Evolutionary conservation across 1,140 invertebrate species (phyloP).

Genomic region (Ips nitidus): DNA sequence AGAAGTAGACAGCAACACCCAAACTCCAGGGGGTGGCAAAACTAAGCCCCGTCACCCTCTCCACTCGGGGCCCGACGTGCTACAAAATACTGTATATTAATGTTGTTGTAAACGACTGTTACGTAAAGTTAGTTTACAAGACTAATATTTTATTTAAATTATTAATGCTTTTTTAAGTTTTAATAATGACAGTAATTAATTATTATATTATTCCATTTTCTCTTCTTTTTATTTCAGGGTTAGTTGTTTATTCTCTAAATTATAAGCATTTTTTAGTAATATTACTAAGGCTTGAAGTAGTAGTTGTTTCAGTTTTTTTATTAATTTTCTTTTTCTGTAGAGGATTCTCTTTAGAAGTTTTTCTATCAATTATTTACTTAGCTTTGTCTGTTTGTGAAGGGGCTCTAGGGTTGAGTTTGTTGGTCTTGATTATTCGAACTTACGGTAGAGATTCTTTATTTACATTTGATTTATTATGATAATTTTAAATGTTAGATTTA

Average conservation of each 20-base stretch:
- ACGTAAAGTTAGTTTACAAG: slow-evolving; percentile 64
- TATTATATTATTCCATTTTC: slow-evolving; percentile 48
- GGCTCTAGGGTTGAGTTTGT: slow-evolving; percentile 59
- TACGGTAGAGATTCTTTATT: slow-evolving; percentile 61
- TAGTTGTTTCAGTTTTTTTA: slow-evolving; percentile 58
- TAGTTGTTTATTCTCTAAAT: slow-evolving; percentile 55
- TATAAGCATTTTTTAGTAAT: slow-evolving; percentile 57
- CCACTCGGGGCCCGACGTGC: too few relatives aligned
- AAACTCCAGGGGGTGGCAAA: too few relatives aligned
- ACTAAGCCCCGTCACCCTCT: too few relatives aligned
- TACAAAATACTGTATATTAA: too few relatives aligned
- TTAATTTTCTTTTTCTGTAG: slow-evolving; percentile 56
- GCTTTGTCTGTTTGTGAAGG: slow-evolving; percentile 61
- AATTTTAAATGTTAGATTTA: slow-evolving; percentile 49
- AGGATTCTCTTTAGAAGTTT: slow-evolving; percentile 54
- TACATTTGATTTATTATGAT: slow-evolving; percentile 59
- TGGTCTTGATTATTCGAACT: slow-evolving; percentile 59
- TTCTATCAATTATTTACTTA: slow-evolving; percentile 61
- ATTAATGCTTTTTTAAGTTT: slow-evolving; percentile 54
- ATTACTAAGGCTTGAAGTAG: slow-evolving; percentile 59
- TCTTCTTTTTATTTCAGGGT: slow-evolving; percentile 52
- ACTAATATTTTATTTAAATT: slow-evolving; percentile 62
- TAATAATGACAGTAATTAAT: slow-evolving; percentile 41
- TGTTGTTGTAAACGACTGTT: too few relatives aligned
- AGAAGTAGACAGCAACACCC: too few relatives aligned